A percentile compares a stretch with the other conserved stretches of the same genome.
These are phyloP conservation scores for Fabriciana adippe DNA, from an alignment of 2,888 invertebrate genomes.

Conservation along the genomic window DNA sequence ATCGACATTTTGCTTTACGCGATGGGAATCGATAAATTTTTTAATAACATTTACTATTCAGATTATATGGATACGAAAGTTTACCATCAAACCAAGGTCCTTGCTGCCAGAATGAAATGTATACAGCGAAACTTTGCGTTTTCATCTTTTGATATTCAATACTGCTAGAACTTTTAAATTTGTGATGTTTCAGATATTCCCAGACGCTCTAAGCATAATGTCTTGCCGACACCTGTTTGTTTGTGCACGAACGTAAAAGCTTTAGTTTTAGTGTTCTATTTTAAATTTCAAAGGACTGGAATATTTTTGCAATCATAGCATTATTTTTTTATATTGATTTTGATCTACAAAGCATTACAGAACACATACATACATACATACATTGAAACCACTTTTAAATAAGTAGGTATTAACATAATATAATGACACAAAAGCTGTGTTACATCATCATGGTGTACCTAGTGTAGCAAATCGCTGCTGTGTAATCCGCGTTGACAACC, in stretches of 20 bases:
- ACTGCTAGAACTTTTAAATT: constrained; percentile 21
- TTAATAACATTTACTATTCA: neutral
- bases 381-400: no score
- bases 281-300: constrained; percentile 14
- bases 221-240: constrained; percentile 30
- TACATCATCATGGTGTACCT: constrained; percentile 14
- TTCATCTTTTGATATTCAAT: constrained; percentile 29
- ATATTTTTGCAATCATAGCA: constrained; percentile 1
- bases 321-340: neutral
- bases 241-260: constrained; percentile 27
- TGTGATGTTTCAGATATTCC: constrained; percentile 29
- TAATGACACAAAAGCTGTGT: no score
- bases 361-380: no score
- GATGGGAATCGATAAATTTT: neutral
- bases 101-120: constrained; percentile 18
- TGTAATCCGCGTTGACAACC: constrained; percentile 33
- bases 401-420: no score
- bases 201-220: constrained; percentile 23
- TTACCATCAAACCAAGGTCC: constrained; percentile 12
- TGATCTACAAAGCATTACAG: no score
- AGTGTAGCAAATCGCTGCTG: constrained; percentile 31
- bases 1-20: no score
- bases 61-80: constrained; percentile 12
- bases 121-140: constrained; percentile 27
- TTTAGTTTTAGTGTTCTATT: constrained; percentile 31